These are phyloP conservation scores for Pantherophis guttatus DNA, from an alignment of 2,113 vertebrate genomes.

Conservation along the genomic window DNA sequence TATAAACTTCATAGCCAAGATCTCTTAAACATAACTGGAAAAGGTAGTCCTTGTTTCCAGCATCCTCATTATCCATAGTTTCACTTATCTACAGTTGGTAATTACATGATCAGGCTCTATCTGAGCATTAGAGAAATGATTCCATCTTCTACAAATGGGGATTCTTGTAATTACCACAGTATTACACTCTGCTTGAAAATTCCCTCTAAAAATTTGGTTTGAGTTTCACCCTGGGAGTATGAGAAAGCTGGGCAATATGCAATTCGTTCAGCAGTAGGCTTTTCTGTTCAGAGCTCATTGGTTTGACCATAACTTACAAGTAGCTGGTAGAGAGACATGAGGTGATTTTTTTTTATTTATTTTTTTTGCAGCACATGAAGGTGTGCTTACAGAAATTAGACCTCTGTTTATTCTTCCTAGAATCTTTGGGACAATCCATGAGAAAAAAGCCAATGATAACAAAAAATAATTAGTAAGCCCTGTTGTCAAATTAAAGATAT, in stretches of 20 bases:
- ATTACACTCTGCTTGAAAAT: background rate
- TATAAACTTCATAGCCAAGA: background rate
- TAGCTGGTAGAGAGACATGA: slow-evolving; percentile 1
- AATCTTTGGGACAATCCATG: slow-evolving; percentile 20
- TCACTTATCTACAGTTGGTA: slow-evolving; percentile 13
- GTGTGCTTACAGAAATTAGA: slow-evolving; percentile 28
- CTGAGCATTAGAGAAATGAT: background rate
- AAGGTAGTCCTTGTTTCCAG: background rate
- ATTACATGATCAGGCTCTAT: background rate
- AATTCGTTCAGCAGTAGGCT: background rate
- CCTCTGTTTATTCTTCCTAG: slow-evolving; percentile 21
- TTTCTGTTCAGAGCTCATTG: slow-evolving; percentile 1
- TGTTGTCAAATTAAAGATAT: slow-evolving; percentile 3
- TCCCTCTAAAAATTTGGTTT: background rate
- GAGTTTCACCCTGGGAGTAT: background rate
- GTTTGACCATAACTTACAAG: slow-evolving; percentile 17
- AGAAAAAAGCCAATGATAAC: slow-evolving; percentile 12
- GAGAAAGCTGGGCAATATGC: background rate
- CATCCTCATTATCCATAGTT: background rate
- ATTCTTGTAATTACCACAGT: background rate
- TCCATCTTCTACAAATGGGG: background rate
- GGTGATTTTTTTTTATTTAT: background rate
- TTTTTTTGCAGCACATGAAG: slow-evolving; percentile 15
- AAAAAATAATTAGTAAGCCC: slow-evolving; percentile 12
- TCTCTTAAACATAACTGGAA: background rate